Base-by-base conservation (phyloP, 1,140 invertebrate genomes). In the Lasioglossum baleicum region DNA sequence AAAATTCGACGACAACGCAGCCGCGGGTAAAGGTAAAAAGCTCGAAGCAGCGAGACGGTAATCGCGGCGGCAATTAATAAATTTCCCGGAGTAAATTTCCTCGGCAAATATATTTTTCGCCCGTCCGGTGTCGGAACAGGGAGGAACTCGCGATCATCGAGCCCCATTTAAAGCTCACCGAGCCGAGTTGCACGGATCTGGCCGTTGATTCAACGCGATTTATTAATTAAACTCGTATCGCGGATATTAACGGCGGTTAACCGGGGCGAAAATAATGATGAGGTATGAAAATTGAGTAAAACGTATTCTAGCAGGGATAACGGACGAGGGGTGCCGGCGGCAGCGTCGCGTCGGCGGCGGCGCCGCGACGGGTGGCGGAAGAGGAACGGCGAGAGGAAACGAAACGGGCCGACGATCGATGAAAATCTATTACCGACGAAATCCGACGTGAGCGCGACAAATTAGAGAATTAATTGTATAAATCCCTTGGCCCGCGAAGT, bases 381-480 rank as follows among this genome's bases (percentile, higher is more conserved):
- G 17, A 61, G 81, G 73, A 63, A 71, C 51, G n/a, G n/a, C n/a
- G n/a, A n/a, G n/a, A n/a, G n/a, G n/a, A n/a, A n/a, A n/a, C n/a
- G n/a, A n/a, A 68, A 77, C 73, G 68, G 75, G 64, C 65, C 79
- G 83, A 68, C 80, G 78, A 82, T 88, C 83, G 83, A 86, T 86
- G 87, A 85, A 84, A 88, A 88, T 84, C 87, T 85, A 88, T 89
- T 89, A 87, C 81, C 87, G 72, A 88, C 88, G 81, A 90, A 90
- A 91, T 91, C 86, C 88, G 86, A 91, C 90, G 78, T 83, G 85
- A 83, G 80, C 87, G 86, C 88, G 90, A 91, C 90, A 90, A 91
- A 91, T 87, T 88, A 90, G 81, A 87, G 85, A 88, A 91, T 90
- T 91, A 91, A 91, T 91, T 91, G 90, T 90, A 87, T 86, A 91